Evolutionary conservation across 2,888 invertebrate genomes (phyloP).

Genomic region (Phragmatobia fuliginosa): DNA sequence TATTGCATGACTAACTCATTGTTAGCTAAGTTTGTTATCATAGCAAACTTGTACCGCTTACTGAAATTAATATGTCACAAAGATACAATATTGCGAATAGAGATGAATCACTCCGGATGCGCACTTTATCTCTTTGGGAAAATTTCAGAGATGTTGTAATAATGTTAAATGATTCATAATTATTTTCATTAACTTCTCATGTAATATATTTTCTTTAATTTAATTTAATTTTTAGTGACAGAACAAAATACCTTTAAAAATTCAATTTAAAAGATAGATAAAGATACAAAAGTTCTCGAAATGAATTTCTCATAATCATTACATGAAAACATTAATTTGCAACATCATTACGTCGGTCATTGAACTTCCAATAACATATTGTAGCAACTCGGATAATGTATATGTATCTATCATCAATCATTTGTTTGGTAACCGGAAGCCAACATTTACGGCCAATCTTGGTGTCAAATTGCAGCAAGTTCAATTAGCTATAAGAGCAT

Average conservation of each 20-base stretch:
- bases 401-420: conserved; percentile 65
- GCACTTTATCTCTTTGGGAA: conserved; percentile 49
- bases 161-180: conserved; percentile 3
- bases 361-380: conserved; percentile 60
- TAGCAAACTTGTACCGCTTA: conserved; percentile 20
- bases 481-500: conserved; percentile 17
- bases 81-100: conserved; percentile 35
- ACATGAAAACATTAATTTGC: conserved; percentile 43
- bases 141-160: conserved; percentile 29
- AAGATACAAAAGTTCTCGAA: too few relatives aligned
- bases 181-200: background rate
- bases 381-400: conserved; percentile 47
- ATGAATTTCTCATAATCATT: conserved; percentile 37
- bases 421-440: conserved; percentile 69
- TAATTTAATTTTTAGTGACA: background rate
- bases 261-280: conserved; percentile 26
- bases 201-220: background rate
- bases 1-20: conserved; percentile 8
- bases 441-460: conserved; percentile 69
- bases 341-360: conserved; percentile 57
- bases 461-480: conserved; percentile 57
- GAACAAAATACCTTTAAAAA: conserved; percentile 1
- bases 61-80: conserved; percentile 23
- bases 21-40: conserved; percentile 25
- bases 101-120: conserved; percentile 57